Evolutionary conservation across 23 tunicate genomes (phyloP).

Genomic region (Botrylloides violaceus): DNA sequence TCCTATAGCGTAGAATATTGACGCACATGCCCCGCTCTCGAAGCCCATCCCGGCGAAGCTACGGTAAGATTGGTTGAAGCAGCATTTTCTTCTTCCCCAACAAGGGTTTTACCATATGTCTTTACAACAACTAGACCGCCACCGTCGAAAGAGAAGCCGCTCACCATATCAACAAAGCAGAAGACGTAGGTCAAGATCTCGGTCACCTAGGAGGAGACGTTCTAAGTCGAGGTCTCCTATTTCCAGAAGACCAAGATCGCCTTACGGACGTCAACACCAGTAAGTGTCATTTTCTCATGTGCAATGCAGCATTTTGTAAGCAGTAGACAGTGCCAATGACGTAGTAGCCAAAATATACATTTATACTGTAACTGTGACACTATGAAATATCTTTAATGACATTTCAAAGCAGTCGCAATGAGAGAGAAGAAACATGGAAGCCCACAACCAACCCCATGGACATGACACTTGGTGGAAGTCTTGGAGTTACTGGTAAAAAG

Average conservation of each 20-base stretch:
- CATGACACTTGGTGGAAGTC: slow-evolving; percentile 84
- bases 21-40: too few relatives aligned
- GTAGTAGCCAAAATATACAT: too few relatives aligned
- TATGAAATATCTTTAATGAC: too few relatives aligned
- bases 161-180: slow-evolving; percentile 50
- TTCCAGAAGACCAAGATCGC: slow-evolving; percentile 33
- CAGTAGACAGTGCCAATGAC: too few relatives aligned
- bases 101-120: too few relatives aligned
- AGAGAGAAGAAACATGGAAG: slow-evolving; percentile 43
- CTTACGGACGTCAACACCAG: slow-evolving; percentile 15
- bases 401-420: slow-evolving; percentile 32
- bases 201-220: slow-evolving; percentile 27
- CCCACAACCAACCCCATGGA: slow-evolving; percentile 43
- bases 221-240: slow-evolving; percentile 23
- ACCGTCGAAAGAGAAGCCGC: slow-evolving; percentile 65
- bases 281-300: too few relatives aligned
- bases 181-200: slow-evolving; percentile 42
- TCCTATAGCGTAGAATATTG: too few relatives aligned
- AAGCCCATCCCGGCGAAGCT: not conserved
- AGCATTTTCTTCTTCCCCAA: too few relatives aligned
- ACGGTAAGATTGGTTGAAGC: too few relatives aligned
- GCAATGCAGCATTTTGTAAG: too few relatives aligned
- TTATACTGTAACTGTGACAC: too few relatives aligned
- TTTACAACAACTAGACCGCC: too few relatives aligned
- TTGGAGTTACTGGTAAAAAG: slow-evolving; percentile 55